A percentile compares a stretch with the other conserved stretches of the same genome.
Evolutionary conservation across 2,888 invertebrate species (phyloP).

Genomic region (Prosapia bicincta): DNA sequence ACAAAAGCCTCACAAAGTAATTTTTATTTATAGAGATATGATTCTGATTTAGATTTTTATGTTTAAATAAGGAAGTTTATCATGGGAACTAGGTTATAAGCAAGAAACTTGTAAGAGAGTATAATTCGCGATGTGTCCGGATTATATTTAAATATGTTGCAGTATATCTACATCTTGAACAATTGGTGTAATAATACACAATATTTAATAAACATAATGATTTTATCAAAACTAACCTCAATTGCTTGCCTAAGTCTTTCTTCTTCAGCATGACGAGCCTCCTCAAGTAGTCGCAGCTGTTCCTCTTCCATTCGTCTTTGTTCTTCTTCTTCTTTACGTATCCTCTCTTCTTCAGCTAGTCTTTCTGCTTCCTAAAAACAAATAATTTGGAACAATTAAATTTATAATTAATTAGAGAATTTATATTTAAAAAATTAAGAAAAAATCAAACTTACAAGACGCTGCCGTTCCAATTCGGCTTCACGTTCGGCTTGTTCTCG

Average conservation of each 20-base stretch:
- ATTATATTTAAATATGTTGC: too few species aligned
- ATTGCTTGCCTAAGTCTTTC: conserved; percentile 81
- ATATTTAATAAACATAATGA: not conserved
- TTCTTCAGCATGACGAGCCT: conserved; percentile 79
- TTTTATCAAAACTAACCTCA: conserved; percentile 54
- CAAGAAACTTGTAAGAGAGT: too few species aligned
- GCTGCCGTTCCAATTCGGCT: conserved; percentile 75
- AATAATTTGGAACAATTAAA: conserved; percentile 30
- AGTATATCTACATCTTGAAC: too few species aligned
- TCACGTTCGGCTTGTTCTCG: conserved; percentile 89
- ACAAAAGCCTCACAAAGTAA: too few species aligned
- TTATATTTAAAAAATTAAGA: too few species aligned
- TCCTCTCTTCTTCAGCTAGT: conserved; percentile 67
- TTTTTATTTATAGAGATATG: too few species aligned
- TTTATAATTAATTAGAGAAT: not conserved
- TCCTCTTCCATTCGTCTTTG: conserved; percentile 79
- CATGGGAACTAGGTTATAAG: too few species aligned
- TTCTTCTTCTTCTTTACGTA: conserved; percentile 76
- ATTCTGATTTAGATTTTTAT: too few species aligned
- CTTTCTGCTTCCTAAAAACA: conserved; percentile 61
- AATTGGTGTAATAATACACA: too few species aligned
- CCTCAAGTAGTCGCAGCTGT: conserved; percentile 69
- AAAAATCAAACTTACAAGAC: conserved; percentile 50
- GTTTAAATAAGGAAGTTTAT: too few species aligned
- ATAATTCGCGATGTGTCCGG: too few species aligned